A percentile compares a stretch with the other conserved stretches of the same genome.
phyloP scores from a whole-genome alignment of 2,888 invertebrate species.

The Agrochola macilenta region DNA sequence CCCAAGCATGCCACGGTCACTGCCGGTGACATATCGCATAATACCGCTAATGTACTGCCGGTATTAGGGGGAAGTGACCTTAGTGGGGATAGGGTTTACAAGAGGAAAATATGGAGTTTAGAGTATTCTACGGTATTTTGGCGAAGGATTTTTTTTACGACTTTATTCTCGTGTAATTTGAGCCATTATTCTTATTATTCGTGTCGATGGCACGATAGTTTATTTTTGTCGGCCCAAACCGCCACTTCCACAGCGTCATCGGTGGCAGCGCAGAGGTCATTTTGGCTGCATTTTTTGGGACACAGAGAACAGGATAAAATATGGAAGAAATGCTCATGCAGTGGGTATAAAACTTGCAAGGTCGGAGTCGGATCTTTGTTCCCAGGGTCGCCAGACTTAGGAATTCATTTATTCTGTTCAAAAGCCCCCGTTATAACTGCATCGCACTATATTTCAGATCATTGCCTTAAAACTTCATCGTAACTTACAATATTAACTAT shows the following conservation, averaged over 20 bases:
- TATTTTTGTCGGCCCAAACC: not conserved
- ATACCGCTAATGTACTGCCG: conserved; percentile 53
- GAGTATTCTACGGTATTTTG: not conserved
- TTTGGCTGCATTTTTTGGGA: not conserved
- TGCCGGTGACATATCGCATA: conserved; percentile 57
- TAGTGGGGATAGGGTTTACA: not conserved
- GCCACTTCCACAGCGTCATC: not conserved
- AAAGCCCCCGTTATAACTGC: not conserved
- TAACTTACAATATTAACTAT: not conserved
- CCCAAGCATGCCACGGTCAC: conserved; percentile 73
- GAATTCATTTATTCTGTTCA: not conserved
- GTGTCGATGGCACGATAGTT: not conserved
- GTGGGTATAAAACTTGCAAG: not conserved
- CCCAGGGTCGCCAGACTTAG: not conserved
- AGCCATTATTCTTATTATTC: not conserved
- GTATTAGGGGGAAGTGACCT: conserved; percentile 23
- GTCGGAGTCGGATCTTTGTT: not conserved
- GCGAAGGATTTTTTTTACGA: not conserved
- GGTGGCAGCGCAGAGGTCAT: not conserved
- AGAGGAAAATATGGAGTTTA: not conserved
- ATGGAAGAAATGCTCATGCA: not conserved
- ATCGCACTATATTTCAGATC: not conserved
- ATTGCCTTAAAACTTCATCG: not conserved
- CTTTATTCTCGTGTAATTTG: not conserved
- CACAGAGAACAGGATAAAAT: not conserved